These are phyloP conservation scores for Mimachlamys varia DNA, from an alignment of 2,888 invertebrate genomes.

Conservation along the genomic window DNA sequence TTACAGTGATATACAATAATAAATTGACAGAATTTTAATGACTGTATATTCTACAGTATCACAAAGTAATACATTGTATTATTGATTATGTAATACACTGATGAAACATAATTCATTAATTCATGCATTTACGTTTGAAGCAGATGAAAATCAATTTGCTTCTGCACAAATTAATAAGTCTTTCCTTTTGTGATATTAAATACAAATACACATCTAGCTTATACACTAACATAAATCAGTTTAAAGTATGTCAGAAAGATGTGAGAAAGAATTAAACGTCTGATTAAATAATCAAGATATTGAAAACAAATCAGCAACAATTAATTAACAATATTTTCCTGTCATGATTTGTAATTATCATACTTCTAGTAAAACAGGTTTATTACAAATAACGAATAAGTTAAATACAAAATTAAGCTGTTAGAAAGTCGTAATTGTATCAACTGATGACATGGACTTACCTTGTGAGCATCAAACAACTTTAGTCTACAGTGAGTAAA, in stretches of 20 bases:
- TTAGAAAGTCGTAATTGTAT: too few relatives aligned
- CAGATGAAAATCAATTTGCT: neutral
- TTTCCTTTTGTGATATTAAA: neutral
- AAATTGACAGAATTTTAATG: too few relatives aligned
- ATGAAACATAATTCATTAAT: neutral
- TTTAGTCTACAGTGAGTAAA: too few relatives aligned
- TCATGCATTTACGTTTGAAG: neutral
- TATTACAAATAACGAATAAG: too few relatives aligned
- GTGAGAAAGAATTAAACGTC: neutral
- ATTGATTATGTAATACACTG: neutral
- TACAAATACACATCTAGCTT: slow-evolving; percentile 2
- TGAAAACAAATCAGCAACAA: neutral
- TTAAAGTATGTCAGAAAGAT: neutral
- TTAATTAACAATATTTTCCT: neutral
- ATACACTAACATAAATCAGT: neutral
- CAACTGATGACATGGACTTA: too few relatives aligned
- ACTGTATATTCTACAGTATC: too few relatives aligned
- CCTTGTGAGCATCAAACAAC: too few relatives aligned
- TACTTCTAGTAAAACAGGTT: too few relatives aligned
- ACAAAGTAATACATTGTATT: neutral
- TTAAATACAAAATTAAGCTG: too few relatives aligned
- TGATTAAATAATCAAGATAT: neutral
- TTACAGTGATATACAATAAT: too few relatives aligned
- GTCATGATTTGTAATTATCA: neutral
- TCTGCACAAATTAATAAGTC: neutral